phyloP scores from a whole-genome alignment of 1,140 invertebrate genomes.

The Magallana gigas region DNA sequence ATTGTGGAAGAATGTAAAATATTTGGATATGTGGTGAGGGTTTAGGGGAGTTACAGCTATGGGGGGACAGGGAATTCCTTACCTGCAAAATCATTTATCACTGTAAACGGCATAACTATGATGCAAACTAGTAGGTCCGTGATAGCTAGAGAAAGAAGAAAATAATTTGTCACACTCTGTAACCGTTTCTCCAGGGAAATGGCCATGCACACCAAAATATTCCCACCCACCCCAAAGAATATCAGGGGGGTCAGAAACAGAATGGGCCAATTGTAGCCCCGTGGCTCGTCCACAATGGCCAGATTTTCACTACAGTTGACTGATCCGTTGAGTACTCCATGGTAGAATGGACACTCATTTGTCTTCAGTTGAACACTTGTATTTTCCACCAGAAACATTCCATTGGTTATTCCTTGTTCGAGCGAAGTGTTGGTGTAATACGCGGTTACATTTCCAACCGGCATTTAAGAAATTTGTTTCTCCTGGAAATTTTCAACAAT shows the following conservation, averaged over 20 bases:
- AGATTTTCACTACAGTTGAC: conserved; percentile 26
- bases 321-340: neutral
- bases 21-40: too few species aligned
- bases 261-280: conserved; percentile 70
- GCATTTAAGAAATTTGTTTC: conserved; percentile 34
- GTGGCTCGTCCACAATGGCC: neutral
- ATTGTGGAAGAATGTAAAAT: too few species aligned
- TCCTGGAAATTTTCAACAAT: neutral
- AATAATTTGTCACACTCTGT: conserved; percentile 95
- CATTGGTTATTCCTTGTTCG: neutral
- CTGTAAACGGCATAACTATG: conserved; percentile 87
- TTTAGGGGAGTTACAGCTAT: too few species aligned
- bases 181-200: conserved; percentile 96
- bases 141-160: conserved; percentile 95
- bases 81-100: conserved; percentile 80
- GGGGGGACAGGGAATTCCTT: conserved; percentile 80
- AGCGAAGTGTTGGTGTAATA: neutral
- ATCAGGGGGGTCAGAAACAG: conserved; percentile 71
- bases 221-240: conserved; percentile 86
- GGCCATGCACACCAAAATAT: conserved; percentile 96
- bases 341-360: neutral
- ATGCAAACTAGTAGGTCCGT: conserved; percentile 94
- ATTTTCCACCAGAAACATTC: conserved; percentile 34
- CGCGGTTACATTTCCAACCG: conserved; percentile 5
- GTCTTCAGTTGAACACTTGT: neutral